These are phyloP conservation scores for Monopterus albus DNA, from an alignment of 2,113 vertebrate genomes.

Conservation along the genomic window DNA sequence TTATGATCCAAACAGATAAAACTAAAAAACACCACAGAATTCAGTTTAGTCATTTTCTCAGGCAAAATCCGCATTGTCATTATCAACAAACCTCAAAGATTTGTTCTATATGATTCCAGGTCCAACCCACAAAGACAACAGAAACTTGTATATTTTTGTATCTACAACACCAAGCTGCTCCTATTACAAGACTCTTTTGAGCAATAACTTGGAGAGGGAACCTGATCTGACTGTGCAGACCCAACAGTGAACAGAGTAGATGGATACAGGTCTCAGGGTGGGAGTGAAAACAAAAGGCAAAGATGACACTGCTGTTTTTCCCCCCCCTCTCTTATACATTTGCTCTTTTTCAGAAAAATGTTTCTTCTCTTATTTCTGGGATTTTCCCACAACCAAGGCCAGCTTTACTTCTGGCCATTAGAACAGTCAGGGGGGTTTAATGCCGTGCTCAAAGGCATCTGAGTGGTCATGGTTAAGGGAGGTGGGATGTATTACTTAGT, in stretches of 20 bases:
- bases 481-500: slow-evolving; percentile 10
- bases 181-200: slow-evolving; percentile 28
- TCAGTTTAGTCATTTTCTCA: slow-evolving; percentile 39
- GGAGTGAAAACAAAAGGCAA: slow-evolving; percentile 2
- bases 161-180: slow-evolving; percentile 15
- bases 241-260: slow-evolving; percentile 8
- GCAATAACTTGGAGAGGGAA: slow-evolving; percentile 32
- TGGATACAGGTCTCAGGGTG: slow-evolving; percentile 38
- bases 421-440: neutral
- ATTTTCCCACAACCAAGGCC: slow-evolving; percentile 8
- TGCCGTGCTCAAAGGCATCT: slow-evolving; percentile 21
- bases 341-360: neutral
- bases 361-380: slow-evolving; percentile 1
- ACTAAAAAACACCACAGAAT: slow-evolving; percentile 37
- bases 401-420: neutral
- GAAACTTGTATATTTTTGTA: slow-evolving; percentile 25
- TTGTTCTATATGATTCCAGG: slow-evolving; percentile 45
- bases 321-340: neutral
- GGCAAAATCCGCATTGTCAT: slow-evolving; percentile 26
- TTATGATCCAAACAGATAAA: slow-evolving; percentile 30
- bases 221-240: slow-evolving; percentile 16
- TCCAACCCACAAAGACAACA: slow-evolving; percentile 10
- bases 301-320: slow-evolving; percentile 28
- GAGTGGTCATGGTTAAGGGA: neutral
- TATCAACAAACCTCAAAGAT: slow-evolving; percentile 32